Conservation (phyloP, 2,113 vertebrate species). For the Pseudolaguvia tuberculata region DNA sequence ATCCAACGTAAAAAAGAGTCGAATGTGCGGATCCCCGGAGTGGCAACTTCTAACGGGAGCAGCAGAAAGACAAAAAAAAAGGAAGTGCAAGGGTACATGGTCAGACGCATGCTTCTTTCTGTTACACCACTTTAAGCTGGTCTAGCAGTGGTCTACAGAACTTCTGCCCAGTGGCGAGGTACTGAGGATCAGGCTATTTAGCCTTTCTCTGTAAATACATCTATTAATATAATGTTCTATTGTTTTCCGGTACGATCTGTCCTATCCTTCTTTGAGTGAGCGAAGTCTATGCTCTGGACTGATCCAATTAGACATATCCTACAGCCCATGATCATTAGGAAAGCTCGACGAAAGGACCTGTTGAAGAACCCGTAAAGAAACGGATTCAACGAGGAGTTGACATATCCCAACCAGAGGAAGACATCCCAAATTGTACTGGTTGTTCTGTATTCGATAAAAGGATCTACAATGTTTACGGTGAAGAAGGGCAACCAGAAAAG, state of each 20-base stretch:
- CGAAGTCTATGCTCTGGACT: slow-evolving; percentile 65
- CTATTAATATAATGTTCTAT: background rate
- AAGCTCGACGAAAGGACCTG: slow-evolving; percentile 71
- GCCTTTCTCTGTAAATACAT: background rate
- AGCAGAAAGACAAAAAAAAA: too few species aligned
- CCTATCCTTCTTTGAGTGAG: slow-evolving; percentile 61
- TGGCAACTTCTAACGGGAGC: too few species aligned
- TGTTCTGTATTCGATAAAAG: slow-evolving; percentile 68
- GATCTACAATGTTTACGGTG: slow-evolving; percentile 72
- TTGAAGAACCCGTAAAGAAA: slow-evolving; percentile 73
- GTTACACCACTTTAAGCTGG: background rate
- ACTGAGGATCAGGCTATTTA: background rate
- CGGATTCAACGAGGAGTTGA: slow-evolving; percentile 76
- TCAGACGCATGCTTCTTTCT: background rate
- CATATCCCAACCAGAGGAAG: slow-evolving; percentile 73
- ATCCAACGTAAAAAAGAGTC: too few species aligned
- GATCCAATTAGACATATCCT: slow-evolving; percentile 64
- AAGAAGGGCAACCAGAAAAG: slow-evolving; percentile 77
- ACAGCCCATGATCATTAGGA: slow-evolving; percentile 71
- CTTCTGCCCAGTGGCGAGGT: background rate
- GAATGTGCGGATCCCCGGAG: too few species aligned
- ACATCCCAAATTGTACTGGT: slow-evolving; percentile 68
- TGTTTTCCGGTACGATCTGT: slow-evolving; percentile 52
- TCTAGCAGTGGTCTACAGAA: background rate
- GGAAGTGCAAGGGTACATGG: background rate